These are phyloP conservation scores for Lucilia cuprina DNA, from an alignment of 1,140 invertebrate species.

Conservation along the genomic window DNA sequence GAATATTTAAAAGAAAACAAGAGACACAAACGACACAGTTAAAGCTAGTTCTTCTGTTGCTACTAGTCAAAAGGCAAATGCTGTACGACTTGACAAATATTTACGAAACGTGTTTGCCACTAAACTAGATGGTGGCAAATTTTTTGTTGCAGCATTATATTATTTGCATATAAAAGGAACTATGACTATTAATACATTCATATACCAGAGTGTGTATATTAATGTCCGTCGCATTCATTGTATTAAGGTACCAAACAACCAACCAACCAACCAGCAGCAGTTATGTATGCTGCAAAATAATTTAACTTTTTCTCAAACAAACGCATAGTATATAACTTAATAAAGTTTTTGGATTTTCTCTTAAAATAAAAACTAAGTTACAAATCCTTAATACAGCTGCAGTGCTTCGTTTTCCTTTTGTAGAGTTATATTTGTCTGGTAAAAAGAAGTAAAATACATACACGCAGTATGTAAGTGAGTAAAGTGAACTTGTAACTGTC, in stretches of 20 bases:
- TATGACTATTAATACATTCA: neutral
- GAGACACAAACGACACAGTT: neutral
- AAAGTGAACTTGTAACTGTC: neutral
- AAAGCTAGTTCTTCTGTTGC: too few relatives aligned
- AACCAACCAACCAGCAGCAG: too few relatives aligned
- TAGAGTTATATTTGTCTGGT: neutral
- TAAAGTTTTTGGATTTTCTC: neutral
- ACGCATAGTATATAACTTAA: neutral
- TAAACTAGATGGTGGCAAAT: slow-evolving; percentile 18
- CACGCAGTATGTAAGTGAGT: neutral
- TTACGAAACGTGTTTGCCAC: slow-evolving; percentile 41
- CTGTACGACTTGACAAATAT: slow-evolving; percentile 39
- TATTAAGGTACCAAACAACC: neutral
- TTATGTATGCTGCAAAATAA: neutral
- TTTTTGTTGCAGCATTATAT: neutral
- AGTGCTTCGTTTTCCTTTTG: neutral
- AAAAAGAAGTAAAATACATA: neutral
- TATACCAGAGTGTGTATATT: neutral
- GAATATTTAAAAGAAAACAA: neutral
- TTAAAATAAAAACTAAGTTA: neutral
- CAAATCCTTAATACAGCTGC: too few relatives aligned
- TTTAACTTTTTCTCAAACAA: neutral
- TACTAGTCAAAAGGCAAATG: slow-evolving; percentile 35
- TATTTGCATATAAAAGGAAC: neutral
- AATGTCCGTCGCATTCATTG: neutral